These are phyloP conservation scores for Caradrina kadenii DNA, from an alignment of 2,888 invertebrate genomes.

Conservation along the genomic window DNA sequence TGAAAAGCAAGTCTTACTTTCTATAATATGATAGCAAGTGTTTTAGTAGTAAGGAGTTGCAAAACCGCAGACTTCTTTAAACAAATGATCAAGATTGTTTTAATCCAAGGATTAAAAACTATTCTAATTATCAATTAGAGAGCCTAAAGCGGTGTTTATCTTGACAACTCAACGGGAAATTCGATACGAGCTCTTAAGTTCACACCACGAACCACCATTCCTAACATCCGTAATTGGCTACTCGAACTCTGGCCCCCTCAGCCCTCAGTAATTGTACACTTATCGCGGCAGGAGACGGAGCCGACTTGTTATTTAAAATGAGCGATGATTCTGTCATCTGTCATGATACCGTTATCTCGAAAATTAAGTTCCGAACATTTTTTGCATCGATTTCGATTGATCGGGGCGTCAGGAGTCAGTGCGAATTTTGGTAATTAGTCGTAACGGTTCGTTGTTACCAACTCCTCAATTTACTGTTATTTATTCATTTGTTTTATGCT, in stretches of 20 bases:
- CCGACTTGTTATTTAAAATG: conserved; percentile 60
- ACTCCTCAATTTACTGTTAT: background rate
- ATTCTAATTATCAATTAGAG: conserved; percentile 27
- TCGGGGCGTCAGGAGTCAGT: conserved; percentile 17
- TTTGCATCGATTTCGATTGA: conserved; percentile 50
- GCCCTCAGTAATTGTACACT: conserved; percentile 65
- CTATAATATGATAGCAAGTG: conserved; percentile 4
- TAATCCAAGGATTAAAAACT: conserved; percentile 16
- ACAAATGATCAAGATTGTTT: background rate
- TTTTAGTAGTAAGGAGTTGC: background rate
- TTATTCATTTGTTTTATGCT: conserved; percentile 11
- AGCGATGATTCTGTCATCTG: conserved; percentile 57
- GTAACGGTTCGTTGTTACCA: conserved; percentile 4
- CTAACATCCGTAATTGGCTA: conserved; percentile 69
- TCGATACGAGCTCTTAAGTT: conserved; percentile 54
- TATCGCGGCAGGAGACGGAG: conserved; percentile 56
- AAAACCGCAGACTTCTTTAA: background rate
- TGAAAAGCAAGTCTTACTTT: conserved; percentile 13
- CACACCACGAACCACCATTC: conserved; percentile 52
- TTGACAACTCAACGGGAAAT: conserved; percentile 57
- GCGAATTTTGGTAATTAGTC: conserved; percentile 35
- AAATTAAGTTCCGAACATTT: conserved; percentile 44
- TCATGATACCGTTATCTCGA: conserved; percentile 52
- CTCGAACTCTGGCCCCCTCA: conserved; percentile 60
- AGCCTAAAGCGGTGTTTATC: conserved; percentile 27